Conservation (phyloP, 2,888 invertebrate genomes). For the Autographa gamma region DNA sequence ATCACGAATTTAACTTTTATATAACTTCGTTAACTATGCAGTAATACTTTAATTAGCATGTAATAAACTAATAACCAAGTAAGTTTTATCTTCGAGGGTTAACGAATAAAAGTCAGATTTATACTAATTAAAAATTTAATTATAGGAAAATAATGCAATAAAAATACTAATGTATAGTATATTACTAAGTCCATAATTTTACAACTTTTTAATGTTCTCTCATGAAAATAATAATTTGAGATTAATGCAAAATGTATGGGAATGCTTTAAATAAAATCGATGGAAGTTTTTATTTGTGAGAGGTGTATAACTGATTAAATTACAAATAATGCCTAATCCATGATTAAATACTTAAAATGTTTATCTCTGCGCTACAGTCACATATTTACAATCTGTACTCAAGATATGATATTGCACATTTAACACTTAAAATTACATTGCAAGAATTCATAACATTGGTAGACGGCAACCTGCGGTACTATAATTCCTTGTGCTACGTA, state of each 20-base stretch:
- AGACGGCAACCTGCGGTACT: slow-evolving; percentile 70
- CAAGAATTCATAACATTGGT: slow-evolving; percentile 77
- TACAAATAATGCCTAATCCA: slow-evolving; percentile 65
- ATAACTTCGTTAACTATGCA: no score
- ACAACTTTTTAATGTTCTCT: slow-evolving; percentile 71
- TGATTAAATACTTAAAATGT: slow-evolving; percentile 67
- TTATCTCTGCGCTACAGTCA: slow-evolving; percentile 57
- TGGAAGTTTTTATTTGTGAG: slow-evolving; percentile 69
- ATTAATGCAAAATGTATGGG: slow-evolving; percentile 76
- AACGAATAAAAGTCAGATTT: slow-evolving; percentile 52
- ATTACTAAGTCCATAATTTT: slow-evolving; percentile 83
- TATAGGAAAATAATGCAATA: slow-evolving; percentile 87
- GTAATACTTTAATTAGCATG: no score
- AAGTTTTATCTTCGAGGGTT: background rate
- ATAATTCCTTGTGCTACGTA: slow-evolving; percentile 67
- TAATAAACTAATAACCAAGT: no score
- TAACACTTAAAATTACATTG: slow-evolving; percentile 85
- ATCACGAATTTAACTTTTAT: no score
- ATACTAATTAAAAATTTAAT: slow-evolving; percentile 81
- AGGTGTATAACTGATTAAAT: slow-evolving; percentile 61
- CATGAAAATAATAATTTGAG: slow-evolving; percentile 72
- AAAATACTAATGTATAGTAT: slow-evolving; percentile 86
- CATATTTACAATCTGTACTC: slow-evolving; percentile 79
- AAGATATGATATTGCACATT: slow-evolving; percentile 83
- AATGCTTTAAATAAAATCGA: slow-evolving; percentile 85